A percentile compares a stretch with the other conserved stretches of the same genome.
phyloP scores from a whole-genome alignment of 1,140 invertebrate species.

The Protaetia brevitarsis region DNA sequence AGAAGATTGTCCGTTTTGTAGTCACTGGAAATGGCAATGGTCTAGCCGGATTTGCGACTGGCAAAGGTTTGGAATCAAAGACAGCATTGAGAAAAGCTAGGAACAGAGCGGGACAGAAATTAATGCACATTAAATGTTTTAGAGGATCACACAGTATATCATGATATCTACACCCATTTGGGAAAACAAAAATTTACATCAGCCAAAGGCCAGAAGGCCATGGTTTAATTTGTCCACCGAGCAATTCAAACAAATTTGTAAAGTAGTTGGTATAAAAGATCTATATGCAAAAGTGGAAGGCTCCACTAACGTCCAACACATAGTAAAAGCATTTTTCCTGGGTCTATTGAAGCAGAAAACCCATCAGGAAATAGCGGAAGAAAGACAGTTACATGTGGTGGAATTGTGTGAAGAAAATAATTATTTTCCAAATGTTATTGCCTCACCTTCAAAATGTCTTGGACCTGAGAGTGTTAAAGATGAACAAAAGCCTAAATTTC shows the following conservation, averaged over 20 bases:
- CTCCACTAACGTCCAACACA: slow-evolving; percentile 72
- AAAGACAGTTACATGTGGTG: slow-evolving; percentile 86
- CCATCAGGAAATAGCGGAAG: slow-evolving; percentile 82
- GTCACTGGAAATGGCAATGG: slow-evolving; percentile 90
- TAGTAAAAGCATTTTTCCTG: slow-evolving; percentile 91
- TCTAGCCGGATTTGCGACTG: slow-evolving; percentile 77
- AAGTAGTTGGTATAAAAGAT: slow-evolving; percentile 92
- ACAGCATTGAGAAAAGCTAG: slow-evolving; percentile 71
- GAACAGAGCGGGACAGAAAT: slow-evolving; percentile 79
- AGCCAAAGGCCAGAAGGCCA: slow-evolving; percentile 82
- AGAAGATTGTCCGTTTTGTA: slow-evolving; percentile 64
- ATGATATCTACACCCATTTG: slow-evolving; percentile 89
- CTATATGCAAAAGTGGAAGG: slow-evolving; percentile 91
- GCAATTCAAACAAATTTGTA: slow-evolving; percentile 82
- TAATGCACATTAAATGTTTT: slow-evolving; percentile 80
- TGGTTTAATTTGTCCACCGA: slow-evolving; percentile 83
- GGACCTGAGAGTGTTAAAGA: slow-evolving; percentile 60
- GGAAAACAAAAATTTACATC: slow-evolving; percentile 84
- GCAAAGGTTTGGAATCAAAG: slow-evolving; percentile 63
- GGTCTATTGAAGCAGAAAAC: slow-evolving; percentile 88
- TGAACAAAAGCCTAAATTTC: slow-evolving; percentile 75
- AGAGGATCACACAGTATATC: slow-evolving; percentile 84
- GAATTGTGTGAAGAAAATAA: slow-evolving; percentile 75
- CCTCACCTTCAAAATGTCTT: slow-evolving; percentile 66
- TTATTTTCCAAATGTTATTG: slow-evolving; percentile 78